phyloP scores from a whole-genome alignment of 30 jellyfish, hydroid and myxozoan genomes.

The Sanderia malayensis region DNA sequence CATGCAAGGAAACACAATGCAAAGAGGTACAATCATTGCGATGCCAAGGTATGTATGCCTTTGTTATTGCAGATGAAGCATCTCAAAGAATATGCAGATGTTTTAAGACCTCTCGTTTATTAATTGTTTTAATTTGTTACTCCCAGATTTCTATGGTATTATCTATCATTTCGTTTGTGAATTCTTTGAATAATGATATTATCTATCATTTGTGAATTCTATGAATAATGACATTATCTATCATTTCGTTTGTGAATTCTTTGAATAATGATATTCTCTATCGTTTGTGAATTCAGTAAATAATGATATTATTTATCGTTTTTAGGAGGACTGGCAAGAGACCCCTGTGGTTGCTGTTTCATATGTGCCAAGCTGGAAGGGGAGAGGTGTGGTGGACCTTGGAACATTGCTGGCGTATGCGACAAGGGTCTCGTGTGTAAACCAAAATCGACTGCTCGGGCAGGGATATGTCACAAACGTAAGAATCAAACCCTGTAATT shows the following conservation, averaged over 20 bases:
- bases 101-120: too few species aligned
- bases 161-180: too few species aligned
- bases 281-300: neutral
- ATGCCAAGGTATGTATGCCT: neutral
- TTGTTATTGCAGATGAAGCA: too few species aligned
- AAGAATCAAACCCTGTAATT: too few species aligned
- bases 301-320: neutral
- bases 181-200: too few species aligned
- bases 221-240: too few species aligned
- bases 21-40: neutral
- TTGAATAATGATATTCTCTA: too few species aligned
- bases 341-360: slow-evolving; percentile 47
- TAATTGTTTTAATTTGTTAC: too few species aligned
- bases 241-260: too few species aligned
- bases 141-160: too few species aligned
- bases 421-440: slow-evolving; percentile 44
- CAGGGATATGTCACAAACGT: slow-evolving; percentile 40
- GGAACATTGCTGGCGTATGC: slow-evolving; percentile 61
- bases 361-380: slow-evolving; percentile 62
- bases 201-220: too few species aligned
- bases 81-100: too few species aligned
- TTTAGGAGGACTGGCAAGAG: slow-evolving; percentile 50
- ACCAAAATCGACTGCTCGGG: slow-evolving; percentile 27
- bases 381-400: slow-evolving; percentile 58
- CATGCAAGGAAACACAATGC: neutral